A percentile compares a stretch with the other conserved stretches of the same genome.
Evolutionary conservation across 2,113 vertebrate species (phyloP).

Genomic region (Chloropsis hardwickii): DNA sequence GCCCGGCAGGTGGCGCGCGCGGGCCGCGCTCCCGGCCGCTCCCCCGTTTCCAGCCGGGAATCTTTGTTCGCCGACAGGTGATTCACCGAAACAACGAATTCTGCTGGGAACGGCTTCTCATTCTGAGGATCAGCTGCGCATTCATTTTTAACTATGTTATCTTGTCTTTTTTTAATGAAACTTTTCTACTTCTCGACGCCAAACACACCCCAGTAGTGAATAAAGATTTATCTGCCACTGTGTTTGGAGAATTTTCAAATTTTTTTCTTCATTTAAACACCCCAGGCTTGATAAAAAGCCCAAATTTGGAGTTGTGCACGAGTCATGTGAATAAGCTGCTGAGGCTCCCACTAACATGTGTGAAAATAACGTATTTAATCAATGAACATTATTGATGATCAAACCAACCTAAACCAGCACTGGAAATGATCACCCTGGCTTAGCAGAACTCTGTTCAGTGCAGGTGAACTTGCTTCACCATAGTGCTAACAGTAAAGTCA

Average conservation of each 20-base stretch:
- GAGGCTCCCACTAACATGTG: rapidly evolving
- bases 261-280: neutral
- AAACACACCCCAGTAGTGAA: neutral
- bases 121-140: neutral
- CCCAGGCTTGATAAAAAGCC: neutral
- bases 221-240: neutral
- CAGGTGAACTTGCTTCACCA: neutral
- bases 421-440: neutral
- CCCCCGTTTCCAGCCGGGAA: rapidly evolving
- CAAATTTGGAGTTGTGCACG: neutral
- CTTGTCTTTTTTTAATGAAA: neutral
- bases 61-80: rapidly evolving
- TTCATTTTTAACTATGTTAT: rapidly evolving
- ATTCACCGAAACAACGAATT: rapidly evolving
- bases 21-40: neutral
- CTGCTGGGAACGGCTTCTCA: rapidly evolving
- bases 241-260: neutral
- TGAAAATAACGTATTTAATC: neutral
- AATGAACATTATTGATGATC: neutral
- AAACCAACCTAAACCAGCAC: neutral
- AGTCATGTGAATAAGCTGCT: neutral
- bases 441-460: neutral
- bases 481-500: neutral
- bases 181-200: neutral
- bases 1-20: conserved; percentile 19